Evolutionary conservation across 2,888 invertebrate species (phyloP).

Genomic region (Leuctra nigra): DNA sequence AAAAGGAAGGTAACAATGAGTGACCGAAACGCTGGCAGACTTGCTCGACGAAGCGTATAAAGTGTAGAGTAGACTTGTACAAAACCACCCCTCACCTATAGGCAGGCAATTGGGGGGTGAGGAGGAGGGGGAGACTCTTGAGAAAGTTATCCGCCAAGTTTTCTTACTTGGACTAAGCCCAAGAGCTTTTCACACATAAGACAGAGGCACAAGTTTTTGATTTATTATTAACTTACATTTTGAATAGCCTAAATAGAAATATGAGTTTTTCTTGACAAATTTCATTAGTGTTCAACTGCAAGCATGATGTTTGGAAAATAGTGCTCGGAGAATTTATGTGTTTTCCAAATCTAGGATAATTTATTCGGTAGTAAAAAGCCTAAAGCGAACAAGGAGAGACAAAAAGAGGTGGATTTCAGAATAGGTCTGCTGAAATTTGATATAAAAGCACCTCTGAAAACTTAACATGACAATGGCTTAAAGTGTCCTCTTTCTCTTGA

Average conservation of each 20-base stretch:
- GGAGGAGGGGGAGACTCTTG: too few relatives aligned
- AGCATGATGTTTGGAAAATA: slow-evolving; percentile 1
- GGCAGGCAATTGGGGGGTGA: too few relatives aligned
- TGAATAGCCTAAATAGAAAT: neutral
- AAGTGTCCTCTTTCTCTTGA: neutral
- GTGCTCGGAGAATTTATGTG: neutral
- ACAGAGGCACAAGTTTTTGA: neutral
- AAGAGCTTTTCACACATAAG: slow-evolving; percentile 1
- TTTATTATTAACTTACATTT: slow-evolving; percentile 2
- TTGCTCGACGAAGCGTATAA: too few relatives aligned
- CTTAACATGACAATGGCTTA: slow-evolving; percentile 5
- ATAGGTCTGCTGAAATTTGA: neutral
- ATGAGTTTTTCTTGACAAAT: neutral
- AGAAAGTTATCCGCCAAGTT: too few relatives aligned
- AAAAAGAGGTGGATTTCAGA: too few relatives aligned
- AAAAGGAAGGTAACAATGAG: too few relatives aligned
- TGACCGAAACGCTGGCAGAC: too few relatives aligned
- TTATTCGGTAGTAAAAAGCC: neutral
- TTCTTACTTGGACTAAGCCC: neutral
- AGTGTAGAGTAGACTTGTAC: too few relatives aligned
- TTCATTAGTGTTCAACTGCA: neutral
- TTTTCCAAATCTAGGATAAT: neutral
- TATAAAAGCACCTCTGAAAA: neutral
- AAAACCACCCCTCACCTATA: slow-evolving; percentile 8
- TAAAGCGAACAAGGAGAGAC: neutral